These are phyloP conservation scores for Reinhardtius hippoglossoides DNA, from an alignment of 2,113 vertebrate genomes.

Conservation along the genomic window DNA sequence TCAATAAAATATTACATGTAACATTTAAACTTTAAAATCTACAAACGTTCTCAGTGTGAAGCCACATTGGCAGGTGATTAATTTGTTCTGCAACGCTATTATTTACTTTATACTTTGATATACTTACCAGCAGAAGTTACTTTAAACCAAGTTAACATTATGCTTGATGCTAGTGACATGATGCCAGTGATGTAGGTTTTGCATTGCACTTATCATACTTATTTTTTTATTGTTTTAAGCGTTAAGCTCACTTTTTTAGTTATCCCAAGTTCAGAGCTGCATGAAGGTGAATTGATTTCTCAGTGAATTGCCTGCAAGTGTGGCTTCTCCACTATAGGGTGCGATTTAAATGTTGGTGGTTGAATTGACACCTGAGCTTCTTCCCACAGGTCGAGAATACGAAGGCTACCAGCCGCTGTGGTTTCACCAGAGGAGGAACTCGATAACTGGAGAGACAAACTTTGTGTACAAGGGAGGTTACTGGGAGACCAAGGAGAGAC, in stretches of 20 bases:
- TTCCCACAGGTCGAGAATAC: slow-evolving; percentile 86
- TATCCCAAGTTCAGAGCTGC: not conserved
- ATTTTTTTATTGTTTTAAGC: not conserved
- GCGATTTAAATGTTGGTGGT: not conserved
- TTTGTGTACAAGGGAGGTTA: slow-evolving; percentile 96
- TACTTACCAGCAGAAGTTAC: slow-evolving; percentile 1
- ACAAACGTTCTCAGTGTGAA: slow-evolving; percentile 14
- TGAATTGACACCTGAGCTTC: slow-evolving; percentile 27
- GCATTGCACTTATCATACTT: not conserved
- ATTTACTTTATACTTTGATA: not conserved
- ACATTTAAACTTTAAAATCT: slow-evolving; percentile 13
- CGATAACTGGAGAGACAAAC: slow-evolving; percentile 88
- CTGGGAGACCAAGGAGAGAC: slow-evolving; percentile 95
- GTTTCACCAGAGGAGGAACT: slow-evolving; percentile 92
- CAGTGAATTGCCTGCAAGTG: slow-evolving; percentile 43
- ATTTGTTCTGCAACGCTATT: slow-evolving; percentile 6
- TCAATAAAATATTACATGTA: slow-evolving; percentile 34
- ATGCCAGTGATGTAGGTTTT: slow-evolving; percentile 2
- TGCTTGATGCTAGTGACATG: not conserved
- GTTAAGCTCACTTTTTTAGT: too few relatives aligned
- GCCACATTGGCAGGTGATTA: slow-evolving; percentile 46
- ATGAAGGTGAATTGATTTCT: slow-evolving; percentile 28
- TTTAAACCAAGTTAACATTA: not conserved
- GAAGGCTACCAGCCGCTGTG: slow-evolving; percentile 90
- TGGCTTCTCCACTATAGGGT: slow-evolving; percentile 28